These are phyloP conservation scores for Rhingia rostrata DNA, from an alignment of 2,888 invertebrate genomes.

Conservation along the genomic window DNA sequence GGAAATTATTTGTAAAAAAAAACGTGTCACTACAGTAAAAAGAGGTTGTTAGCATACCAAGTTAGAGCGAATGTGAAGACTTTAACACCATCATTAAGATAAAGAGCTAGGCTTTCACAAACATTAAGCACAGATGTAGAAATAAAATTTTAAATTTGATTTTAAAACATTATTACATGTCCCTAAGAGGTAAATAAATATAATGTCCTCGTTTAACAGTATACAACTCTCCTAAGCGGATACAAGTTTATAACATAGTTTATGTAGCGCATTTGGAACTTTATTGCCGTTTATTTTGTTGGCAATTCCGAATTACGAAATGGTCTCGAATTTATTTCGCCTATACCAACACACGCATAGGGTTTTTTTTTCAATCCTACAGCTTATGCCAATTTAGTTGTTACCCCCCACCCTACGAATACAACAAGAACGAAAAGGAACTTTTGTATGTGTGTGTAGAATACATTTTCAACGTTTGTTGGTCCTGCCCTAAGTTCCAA, in stretches of 20 bases:
- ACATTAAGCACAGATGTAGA: too few species aligned
- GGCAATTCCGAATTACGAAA: conserved; percentile 62
- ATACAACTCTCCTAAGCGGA: conserved; percentile 64
- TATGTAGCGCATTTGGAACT: conserved; percentile 69
- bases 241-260: conserved; percentile 71
- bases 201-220: conserved; percentile 15
- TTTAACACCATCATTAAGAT: too few species aligned
- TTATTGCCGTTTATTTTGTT: conserved; percentile 70
- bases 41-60: conserved; percentile 46
- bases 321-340: conserved; percentile 62
- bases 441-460: conserved; percentile 14
- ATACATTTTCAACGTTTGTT: conserved; percentile 36
- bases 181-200: too few species aligned
- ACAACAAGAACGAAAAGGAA: neutral
- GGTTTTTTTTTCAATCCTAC: conserved; percentile 20
- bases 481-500: conserved; percentile 37
- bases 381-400: conserved; percentile 64
- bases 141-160: too few species aligned
- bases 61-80: neutral
- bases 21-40: conserved; percentile 43
- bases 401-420: conserved; percentile 21
- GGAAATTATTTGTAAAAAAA: conserved; percentile 65
- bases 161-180: too few species aligned
- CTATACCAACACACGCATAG: conserved; percentile 15
- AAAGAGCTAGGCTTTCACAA: too few species aligned